Conservation (phyloP, 2,797 vertebrate species). For the Pelodytes ibericus region DNA sequence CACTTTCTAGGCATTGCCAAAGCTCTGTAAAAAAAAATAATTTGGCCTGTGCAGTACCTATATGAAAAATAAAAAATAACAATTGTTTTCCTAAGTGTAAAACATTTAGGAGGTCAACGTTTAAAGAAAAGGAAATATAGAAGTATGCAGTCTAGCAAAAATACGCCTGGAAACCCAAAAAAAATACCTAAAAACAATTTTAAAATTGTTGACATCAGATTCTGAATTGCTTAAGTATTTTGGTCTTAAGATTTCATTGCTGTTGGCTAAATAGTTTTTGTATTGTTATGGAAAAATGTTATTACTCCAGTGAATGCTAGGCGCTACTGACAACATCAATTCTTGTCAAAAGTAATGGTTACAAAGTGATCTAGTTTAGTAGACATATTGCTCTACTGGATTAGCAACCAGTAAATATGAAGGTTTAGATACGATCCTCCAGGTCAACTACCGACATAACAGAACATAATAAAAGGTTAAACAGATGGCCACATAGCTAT, state of each 20-base stretch:
- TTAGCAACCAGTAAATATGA: not conserved
- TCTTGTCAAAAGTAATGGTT: constrained; percentile 33
- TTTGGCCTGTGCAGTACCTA: too few species aligned
- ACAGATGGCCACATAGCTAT: too few species aligned
- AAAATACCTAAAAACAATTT: not conserved
- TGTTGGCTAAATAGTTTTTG: constrained; percentile 45
- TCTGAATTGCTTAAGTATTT: constrained; percentile 21
- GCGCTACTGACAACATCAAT: constrained; percentile 16
- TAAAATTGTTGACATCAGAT: not conserved
- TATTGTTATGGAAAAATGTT: constrained; percentile 33
- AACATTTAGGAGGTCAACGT: constrained; percentile 21
- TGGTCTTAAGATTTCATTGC: constrained; percentile 6
- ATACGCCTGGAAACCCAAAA: not conserved
- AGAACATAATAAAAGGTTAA: too few species aligned
- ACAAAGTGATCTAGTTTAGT: constrained; percentile 18
- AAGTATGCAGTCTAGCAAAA: constrained; percentile 16
- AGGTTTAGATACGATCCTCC: not conserved
- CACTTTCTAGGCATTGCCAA: constrained; percentile 36
- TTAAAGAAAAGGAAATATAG: constrained; percentile 33
- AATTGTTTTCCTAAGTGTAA: too few species aligned
- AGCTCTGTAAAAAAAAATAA: constrained; percentile 28
- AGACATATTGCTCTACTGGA: not conserved
- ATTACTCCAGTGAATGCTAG: constrained; percentile 38
- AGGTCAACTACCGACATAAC: too few species aligned
- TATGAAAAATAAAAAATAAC: too few species aligned